Evolutionary conservation across 2,888 invertebrate genomes (phyloP).

Genomic region (Thelaira solivaga): DNA sequence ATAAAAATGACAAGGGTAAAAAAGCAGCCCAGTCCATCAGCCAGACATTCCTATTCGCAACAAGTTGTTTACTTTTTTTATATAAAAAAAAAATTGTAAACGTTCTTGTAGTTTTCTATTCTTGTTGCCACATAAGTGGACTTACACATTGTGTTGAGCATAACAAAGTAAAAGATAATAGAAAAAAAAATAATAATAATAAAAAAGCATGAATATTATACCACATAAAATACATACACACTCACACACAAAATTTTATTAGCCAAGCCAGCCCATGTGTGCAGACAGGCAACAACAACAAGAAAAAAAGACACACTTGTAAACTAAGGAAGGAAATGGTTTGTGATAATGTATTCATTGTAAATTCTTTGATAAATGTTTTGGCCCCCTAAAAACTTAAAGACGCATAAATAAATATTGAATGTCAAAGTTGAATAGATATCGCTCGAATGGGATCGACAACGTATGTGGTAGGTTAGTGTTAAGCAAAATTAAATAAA

Average conservation of each 20-base stretch:
- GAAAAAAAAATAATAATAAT: conserved; percentile 4
- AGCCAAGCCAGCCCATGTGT: not conserved
- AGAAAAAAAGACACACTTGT: conserved; percentile 54
- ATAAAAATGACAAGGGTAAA: conserved; percentile 43
- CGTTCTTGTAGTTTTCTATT: conserved; percentile 46
- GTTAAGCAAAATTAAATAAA: no score
- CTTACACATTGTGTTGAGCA: not conserved
- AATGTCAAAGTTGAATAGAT: conserved; percentile 15
- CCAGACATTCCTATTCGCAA: conserved; percentile 39
- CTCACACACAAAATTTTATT: not conserved
- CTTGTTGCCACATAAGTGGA: conserved; percentile 44
- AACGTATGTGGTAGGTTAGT: conserved; percentile 3
- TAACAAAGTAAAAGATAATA: conserved; percentile 8
- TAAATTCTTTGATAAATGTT: conserved; percentile 53
- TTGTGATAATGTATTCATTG: conserved; percentile 60
- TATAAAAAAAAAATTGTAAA: not conserved
- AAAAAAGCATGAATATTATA: conserved; percentile 22
- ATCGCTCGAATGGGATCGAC: conserved; percentile 1
- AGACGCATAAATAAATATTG: conserved; percentile 29
- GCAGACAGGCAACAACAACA: conserved; percentile 21
- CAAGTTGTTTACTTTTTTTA: conserved; percentile 52
- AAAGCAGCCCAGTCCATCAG: not conserved
- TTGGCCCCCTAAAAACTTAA: conserved; percentile 48
- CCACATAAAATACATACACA: not conserved
- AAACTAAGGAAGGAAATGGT: conserved; percentile 55